Percentiles rank a stretch among this genome's conserved stretches.
phyloP scores from a whole-genome alignment of 1,140 invertebrate species.

The Tetranychus cinnabarinus region DNA sequence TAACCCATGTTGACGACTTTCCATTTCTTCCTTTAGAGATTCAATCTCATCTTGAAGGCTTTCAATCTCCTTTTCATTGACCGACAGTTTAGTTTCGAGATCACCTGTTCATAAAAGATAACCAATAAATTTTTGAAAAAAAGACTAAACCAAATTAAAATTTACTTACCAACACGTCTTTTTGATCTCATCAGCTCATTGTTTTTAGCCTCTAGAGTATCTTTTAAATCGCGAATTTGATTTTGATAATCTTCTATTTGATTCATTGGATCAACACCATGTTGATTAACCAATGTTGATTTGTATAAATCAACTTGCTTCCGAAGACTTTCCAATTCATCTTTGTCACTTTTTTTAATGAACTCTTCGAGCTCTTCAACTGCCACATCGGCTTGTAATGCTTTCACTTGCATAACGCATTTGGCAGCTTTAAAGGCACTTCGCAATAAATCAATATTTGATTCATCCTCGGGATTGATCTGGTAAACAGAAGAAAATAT shows the following conservation, averaged over 20 bases:
- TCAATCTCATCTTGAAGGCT: neutral
- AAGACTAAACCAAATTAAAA: too few species aligned
- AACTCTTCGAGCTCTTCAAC: slow-evolving; percentile 6
- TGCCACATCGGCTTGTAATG: slow-evolving; percentile 3
- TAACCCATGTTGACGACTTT: neutral
- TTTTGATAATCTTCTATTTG: neutral
- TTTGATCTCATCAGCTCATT: neutral
- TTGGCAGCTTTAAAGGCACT: neutral
- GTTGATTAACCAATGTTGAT: neutral
- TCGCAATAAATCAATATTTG: neutral
- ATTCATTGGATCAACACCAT: neutral
- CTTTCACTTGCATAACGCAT: slow-evolving; percentile 3
- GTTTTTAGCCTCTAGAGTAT: neutral
- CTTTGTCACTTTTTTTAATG: neutral
- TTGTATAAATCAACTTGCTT: slow-evolving; percentile 1
- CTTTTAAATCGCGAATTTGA: neutral
- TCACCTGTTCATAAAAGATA: neutral
- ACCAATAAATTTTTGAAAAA: too few species aligned
- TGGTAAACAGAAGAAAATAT: neutral
- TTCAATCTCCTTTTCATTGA: slow-evolving; percentile 1
- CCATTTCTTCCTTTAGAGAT: slow-evolving; percentile 1
- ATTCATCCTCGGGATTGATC: neutral
- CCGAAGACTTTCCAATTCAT: neutral
- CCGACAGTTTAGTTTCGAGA: neutral
- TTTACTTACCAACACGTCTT: neutral